Percentiles rank a stretch among this genome's conserved stretches.
These are phyloP conservation scores for Rotaria magnacalcarata DNA, from an alignment of 2,888 invertebrate genomes.

Conservation along the genomic window DNA sequence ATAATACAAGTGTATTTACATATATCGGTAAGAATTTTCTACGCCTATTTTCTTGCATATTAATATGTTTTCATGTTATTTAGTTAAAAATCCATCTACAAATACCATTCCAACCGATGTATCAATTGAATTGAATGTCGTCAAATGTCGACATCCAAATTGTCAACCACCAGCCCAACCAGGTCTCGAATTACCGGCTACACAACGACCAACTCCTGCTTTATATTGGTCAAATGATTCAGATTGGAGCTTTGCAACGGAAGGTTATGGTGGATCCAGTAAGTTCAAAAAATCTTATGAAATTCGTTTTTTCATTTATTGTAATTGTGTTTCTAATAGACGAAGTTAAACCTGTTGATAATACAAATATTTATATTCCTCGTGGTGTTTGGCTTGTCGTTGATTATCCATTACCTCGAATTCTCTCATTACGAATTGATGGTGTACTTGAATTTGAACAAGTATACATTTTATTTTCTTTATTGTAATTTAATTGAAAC, in stretches of 20 bases:
- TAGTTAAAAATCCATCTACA: conserved; percentile 18
- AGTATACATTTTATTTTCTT: background rate
- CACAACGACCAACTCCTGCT: conserved; percentile 47
- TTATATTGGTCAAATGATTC: conserved; percentile 49
- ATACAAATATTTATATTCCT: conserved; percentile 42
- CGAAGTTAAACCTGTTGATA: conserved; percentile 24
- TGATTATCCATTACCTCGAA: conserved; percentile 47
- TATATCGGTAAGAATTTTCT: conserved; percentile 37
- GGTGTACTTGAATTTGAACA: conserved; percentile 52
- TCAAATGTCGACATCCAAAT: conserved; percentile 42
- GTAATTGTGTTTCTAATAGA: background rate
- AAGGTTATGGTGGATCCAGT: conserved; percentile 42
- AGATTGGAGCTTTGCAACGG: conserved; percentile 48
- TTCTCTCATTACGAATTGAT: conserved; percentile 50
- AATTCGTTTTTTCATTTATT: background rate
- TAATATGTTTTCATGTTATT: background rate
- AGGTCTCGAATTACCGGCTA: conserved; percentile 38
- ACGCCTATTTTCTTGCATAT: background rate
- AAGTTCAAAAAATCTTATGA: background rate
- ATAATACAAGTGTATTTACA: conserved; percentile 19
- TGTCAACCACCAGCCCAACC: conserved; percentile 40
- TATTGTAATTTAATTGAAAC: background rate
- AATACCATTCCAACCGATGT: background rate
- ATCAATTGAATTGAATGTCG: background rate
- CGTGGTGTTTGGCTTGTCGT: conserved; percentile 51